phyloP scores from a whole-genome alignment of 30 jellyfish, hydroid and myxozoan genomes.

The Aurelia sp. region DNA sequence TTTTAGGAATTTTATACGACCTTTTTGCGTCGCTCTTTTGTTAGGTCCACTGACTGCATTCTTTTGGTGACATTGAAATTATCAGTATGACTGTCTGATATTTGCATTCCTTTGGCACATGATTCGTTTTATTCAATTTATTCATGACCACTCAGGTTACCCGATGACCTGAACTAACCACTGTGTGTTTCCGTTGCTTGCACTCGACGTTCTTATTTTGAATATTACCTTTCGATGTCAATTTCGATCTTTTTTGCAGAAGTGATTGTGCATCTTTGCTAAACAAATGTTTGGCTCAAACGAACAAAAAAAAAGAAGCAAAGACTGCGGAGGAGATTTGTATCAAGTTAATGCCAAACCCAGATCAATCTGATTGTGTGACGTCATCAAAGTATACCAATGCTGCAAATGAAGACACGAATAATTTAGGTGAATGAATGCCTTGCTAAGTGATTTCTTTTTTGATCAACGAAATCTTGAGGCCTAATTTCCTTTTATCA shows the following conservation, averaged over 20 bases:
- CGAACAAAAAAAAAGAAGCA: conserved; percentile 2
- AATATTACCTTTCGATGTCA: not conserved
- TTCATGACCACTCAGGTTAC: too few relatives aligned
- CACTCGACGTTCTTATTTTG: not conserved
- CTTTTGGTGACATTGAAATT: too few relatives aligned
- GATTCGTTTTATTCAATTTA: not conserved
- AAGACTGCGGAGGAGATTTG: conserved; percentile 44
- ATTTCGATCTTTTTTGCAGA: conserved; percentile 1
- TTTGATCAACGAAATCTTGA: too few relatives aligned
- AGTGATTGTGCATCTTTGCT: conserved; percentile 74
- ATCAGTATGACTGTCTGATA: too few relatives aligned
- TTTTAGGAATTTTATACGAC: too few relatives aligned
- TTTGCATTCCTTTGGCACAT: not conserved
- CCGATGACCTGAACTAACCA: not conserved
- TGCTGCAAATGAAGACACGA: too few relatives aligned
- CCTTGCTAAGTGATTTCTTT: too few relatives aligned
- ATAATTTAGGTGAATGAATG: too few relatives aligned
- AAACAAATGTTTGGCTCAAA: conserved; percentile 53
- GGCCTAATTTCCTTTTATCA: too few relatives aligned
- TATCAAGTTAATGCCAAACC: conserved; percentile 65
- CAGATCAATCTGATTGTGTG: conserved; percentile 63
- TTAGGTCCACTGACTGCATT: too few relatives aligned
- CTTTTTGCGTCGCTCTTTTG: too few relatives aligned
- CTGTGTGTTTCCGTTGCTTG: not conserved
- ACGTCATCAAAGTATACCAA: conserved; percentile 18